Evolutionary conservation across 2,113 vertebrate species (phyloP).

Genomic region (Isichthys henryi): DNA sequence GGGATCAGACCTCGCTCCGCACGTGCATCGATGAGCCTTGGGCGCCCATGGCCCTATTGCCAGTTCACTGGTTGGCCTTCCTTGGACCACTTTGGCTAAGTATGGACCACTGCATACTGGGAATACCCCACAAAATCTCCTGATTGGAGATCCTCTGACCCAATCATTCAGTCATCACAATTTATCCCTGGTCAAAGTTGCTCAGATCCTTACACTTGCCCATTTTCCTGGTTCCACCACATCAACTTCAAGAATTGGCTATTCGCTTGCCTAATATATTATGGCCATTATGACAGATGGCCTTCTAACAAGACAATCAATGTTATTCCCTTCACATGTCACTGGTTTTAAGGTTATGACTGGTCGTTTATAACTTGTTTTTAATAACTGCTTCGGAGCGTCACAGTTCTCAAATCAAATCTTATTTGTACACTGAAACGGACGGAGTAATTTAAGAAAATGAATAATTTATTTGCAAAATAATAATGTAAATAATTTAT

Average conservation of each 20-base stretch:
- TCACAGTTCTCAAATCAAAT: neutral
- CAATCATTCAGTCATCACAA: neutral
- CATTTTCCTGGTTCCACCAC: neutral
- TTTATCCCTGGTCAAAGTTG: neutral
- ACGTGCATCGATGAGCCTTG: neutral
- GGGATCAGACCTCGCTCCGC: neutral
- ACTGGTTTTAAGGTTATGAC: neutral
- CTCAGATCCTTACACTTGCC: neutral
- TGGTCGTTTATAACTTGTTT: neutral
- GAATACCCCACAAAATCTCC: neutral
- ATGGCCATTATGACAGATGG: neutral
- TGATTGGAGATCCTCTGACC: neutral
- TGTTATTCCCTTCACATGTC: neutral
- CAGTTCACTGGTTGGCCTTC: neutral
- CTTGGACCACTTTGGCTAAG: neutral
- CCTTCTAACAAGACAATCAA: neutral
- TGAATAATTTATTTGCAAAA: neutral
- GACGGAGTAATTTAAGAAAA: neutral
- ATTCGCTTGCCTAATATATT: neutral
- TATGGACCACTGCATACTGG: neutral
- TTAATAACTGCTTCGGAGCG: neutral
- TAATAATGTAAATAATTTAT: neutral
- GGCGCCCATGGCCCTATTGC: neutral
- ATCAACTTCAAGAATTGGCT: neutral
- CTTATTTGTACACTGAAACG: neutral